These are phyloP conservation scores for Neodontobutis hainanensis DNA, from an alignment of 2,113 vertebrate species.

Conservation along the genomic window DNA sequence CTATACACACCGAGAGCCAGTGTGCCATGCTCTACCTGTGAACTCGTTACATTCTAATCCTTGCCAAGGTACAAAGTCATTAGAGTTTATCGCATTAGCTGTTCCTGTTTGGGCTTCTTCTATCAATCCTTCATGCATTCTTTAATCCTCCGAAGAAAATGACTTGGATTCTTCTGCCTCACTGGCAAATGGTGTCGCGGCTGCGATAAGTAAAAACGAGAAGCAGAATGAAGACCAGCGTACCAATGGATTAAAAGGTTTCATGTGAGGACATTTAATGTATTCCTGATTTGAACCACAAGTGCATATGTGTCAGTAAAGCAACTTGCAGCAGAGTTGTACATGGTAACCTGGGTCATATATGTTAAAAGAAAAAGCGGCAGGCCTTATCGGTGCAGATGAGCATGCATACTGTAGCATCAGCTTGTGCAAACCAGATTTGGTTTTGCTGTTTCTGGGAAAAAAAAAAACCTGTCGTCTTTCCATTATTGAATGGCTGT, in stretches of 20 bases:
- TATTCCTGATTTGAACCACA: constrained; percentile 34
- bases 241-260: constrained; percentile 12
- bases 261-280: constrained; percentile 32
- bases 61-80: constrained; percentile 62
- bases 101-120: constrained; percentile 50
- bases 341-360: constrained; percentile 1
- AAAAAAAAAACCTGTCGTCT: no score
- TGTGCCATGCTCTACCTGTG: constrained; percentile 56
- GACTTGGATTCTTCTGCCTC: constrained; percentile 37
- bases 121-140: constrained; percentile 69
- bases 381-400: constrained; percentile 46
- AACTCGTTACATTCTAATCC: constrained; percentile 68
- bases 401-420: constrained; percentile 44
- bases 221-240: constrained; percentile 34
- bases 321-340: constrained; percentile 23
- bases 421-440: constrained; percentile 43
- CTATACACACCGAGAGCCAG: constrained; percentile 65
- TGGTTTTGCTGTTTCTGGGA: constrained; percentile 10
- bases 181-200: constrained; percentile 33
- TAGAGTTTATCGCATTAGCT: constrained; percentile 60
- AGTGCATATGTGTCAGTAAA: constrained; percentile 34
- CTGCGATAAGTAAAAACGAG: constrained; percentile 37
- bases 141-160: constrained; percentile 62
- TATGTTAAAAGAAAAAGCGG: constrained; percentile 35
- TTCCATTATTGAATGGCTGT: no score